A percentile compares a stretch with the other conserved stretches of the same genome.
Conservation (phyloP, 2,113 vertebrate species). For the Stigmatopora argus region DNA sequence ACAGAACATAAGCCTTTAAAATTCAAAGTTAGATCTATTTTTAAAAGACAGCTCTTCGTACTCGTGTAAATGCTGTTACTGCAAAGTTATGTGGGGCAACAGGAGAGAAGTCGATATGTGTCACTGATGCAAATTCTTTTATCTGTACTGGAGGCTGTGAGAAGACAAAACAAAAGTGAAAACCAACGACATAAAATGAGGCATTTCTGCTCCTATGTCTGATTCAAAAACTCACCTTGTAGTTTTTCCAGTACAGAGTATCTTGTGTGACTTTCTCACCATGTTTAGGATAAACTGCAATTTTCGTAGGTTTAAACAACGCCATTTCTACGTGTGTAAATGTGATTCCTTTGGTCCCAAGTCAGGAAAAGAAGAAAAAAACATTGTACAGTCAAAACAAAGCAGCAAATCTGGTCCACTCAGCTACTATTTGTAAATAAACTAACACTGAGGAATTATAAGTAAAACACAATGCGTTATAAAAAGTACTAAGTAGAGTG, state of each 20-base stretch:
- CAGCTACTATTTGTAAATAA: background rate
- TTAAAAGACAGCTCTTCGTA: conserved; percentile 54
- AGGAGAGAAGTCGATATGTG: conserved; percentile 84
- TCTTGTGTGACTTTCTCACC: conserved; percentile 90
- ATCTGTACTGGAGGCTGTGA: conserved; percentile 87
- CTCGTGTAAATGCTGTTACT: conserved; percentile 91
- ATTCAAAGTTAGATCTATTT: background rate
- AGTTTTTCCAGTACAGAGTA: conserved; percentile 90
- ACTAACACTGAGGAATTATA: no score
- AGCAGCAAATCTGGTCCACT: background rate
- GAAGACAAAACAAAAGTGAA: conserved; percentile 11
- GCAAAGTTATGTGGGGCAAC: conserved; percentile 85
- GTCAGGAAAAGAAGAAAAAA: background rate
- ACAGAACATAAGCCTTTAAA: background rate
- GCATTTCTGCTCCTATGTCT: background rate
- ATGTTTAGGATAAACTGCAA: conserved; percentile 79
- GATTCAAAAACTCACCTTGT: conserved; percentile 72
- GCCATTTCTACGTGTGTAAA: conserved; percentile 68
- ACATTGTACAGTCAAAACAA: background rate
- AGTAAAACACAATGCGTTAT: no score
- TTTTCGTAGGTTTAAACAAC: conserved; percentile 80
- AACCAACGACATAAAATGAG: background rate
- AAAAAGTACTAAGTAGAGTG: background rate
- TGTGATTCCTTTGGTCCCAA: background rate
- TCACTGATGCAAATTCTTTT: conserved; percentile 91